Evolutionary conservation across 2,888 invertebrate genomes (phyloP), one percentile per base, ranked within the genome.

Genomic region (Euplagia quadripunctaria): DNA sequence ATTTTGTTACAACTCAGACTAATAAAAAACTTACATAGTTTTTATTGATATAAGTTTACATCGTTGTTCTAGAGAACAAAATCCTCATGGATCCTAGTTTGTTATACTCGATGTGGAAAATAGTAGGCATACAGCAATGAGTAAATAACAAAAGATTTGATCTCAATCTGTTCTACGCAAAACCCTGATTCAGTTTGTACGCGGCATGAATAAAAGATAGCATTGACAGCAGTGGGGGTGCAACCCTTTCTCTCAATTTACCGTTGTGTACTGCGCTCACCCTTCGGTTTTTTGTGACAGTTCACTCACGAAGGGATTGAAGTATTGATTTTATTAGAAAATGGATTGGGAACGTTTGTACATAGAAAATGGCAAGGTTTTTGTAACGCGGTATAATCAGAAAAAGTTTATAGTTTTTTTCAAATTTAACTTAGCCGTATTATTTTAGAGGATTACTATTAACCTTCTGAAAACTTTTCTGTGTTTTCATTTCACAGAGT

Each of bases 201-300:
- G 91, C 86, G 79, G 77, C 89, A 93, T 95, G 95, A 95, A 96
- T 96, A 94, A 95, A 95, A 95, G 92, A 95, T 95, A 87, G 87
- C 83, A 82, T 79, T 87, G 90, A 86, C 86, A 85, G 86, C 88
- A 87, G 80, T 82, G 82, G 85, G 75, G 79, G 77, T 81, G 64
- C 86, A 91, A 94, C 94, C 94, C 94, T 94, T 94, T 92, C 92
- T 89, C 87, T 85, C 91, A 85, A 89, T 92, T 92, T 93, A 85
- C 86, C 81, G 80, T 79, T 79, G 85, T 82, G 86, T 42, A 87
- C 88, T 42, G 87, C 88, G 89, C 49, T 76, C 80, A 61, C 89
- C 88, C 89, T 87, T 85, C 77, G 77, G 75, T 94, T 95, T 94
- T 95, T 94, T 94, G 92, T 87, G 89, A 90, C 90, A 89, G 85